These are phyloP conservation scores for Cotesia typhae DNA, from an alignment of 1,140 invertebrate genomes.

Conservation along the genomic window DNA sequence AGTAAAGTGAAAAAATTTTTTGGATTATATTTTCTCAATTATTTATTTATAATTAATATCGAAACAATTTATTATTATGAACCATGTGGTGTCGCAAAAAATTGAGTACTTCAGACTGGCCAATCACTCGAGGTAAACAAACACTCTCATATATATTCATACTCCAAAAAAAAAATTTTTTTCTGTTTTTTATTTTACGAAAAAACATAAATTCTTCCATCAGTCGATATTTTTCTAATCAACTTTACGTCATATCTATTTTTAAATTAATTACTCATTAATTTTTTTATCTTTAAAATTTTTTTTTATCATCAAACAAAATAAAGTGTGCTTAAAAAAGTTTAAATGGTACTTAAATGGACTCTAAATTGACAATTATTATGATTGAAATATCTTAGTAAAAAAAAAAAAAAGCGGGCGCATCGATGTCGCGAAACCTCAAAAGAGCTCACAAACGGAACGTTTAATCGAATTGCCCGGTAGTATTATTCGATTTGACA, in stretches of 20 bases:
- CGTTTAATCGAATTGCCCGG: slow-evolving; percentile 55
- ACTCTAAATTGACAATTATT: slow-evolving; percentile 6
- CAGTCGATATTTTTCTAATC: no score
- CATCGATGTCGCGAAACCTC: slow-evolving; percentile 45
- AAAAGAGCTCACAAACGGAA: slow-evolving; percentile 37
- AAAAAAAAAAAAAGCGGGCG: slow-evolving; percentile 41
- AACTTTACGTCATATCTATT: no score
- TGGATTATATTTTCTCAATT: no score
- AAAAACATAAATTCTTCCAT: no score
- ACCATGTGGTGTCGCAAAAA: slow-evolving; percentile 55
- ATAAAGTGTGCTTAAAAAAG: no score
- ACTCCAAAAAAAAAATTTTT: slow-evolving; percentile 14
- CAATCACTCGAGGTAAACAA: slow-evolving; percentile 51
- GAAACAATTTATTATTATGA: neutral
- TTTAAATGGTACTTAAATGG: no score
- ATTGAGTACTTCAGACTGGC: slow-evolving; percentile 50
- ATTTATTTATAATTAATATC: neutral
- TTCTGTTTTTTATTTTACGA: neutral
- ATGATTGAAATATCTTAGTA: slow-evolving; percentile 32
- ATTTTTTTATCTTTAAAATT: neutral
- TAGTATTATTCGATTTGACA: slow-evolving; percentile 43
- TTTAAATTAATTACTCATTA: no score
- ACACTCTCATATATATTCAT: slow-evolving; percentile 19
- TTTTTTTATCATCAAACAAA: neutral
- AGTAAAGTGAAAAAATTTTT: no score